Percentiles rank a stretch among this genome's conserved stretches.
These are phyloP conservation scores for Haplochromis burtoni DNA, from an alignment of 2,113 vertebrate species.

Conservation along the genomic window DNA sequence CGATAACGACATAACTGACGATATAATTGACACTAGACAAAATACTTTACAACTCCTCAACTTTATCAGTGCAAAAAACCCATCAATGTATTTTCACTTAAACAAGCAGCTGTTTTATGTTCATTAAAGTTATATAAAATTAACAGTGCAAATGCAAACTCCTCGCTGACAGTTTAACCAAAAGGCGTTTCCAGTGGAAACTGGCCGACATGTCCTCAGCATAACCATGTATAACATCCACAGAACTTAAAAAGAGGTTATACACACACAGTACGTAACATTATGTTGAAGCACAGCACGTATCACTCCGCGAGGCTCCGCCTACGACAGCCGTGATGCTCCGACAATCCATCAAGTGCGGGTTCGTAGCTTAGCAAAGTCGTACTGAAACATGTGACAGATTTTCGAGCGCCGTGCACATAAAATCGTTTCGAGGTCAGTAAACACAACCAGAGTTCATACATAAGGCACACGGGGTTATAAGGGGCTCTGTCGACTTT, in stretches of 20 bases:
- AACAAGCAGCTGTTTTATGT: background rate
- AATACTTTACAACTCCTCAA: background rate
- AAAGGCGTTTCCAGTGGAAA: background rate
- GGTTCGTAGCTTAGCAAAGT: background rate
- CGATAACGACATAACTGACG: rapidly evolving
- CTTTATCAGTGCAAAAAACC: rapidly evolving
- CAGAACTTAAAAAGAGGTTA: no score
- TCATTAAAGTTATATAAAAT: background rate
- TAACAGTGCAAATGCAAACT: background rate
- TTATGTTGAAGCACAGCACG: no score
- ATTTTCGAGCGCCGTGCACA: rapidly evolving
- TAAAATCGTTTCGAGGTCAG: background rate
- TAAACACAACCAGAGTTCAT: background rate
- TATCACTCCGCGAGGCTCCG: no score
- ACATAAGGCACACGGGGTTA: rapidly evolving
- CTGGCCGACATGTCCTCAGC: background rate
- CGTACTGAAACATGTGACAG: rapidly evolving
- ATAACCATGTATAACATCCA: background rate
- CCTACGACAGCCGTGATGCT: rapidly evolving
- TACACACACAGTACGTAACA: rapidly evolving
- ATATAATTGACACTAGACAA: background rate
- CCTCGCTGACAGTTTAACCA: rapidly evolving
- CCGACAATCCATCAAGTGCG: rapidly evolving
- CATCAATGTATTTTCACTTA: background rate
- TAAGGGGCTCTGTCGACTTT: rapidly evolving